phyloP scores from a whole-genome alignment of 2,797 vertebrate genomes.

The Knipowitschia caucasica region DNA sequence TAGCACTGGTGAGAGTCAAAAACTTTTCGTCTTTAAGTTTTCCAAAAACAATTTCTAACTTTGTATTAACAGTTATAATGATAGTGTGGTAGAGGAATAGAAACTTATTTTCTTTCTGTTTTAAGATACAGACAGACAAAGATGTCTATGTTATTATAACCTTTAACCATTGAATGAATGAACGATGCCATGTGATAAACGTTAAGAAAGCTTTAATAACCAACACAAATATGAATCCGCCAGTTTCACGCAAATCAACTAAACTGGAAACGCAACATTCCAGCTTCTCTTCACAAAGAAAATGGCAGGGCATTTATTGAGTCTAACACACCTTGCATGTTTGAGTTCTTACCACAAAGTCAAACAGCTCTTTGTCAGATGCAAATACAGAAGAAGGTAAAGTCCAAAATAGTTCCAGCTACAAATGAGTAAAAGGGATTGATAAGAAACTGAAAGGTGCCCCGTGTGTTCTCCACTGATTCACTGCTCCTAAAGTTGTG shows the following conservation, averaged over 20 bases:
- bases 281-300: slow-evolving; percentile 20
- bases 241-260: slow-evolving; percentile 11
- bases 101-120: no score
- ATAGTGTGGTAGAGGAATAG: no score
- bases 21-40: no score
- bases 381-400: slow-evolving; percentile 32
- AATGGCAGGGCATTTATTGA: slow-evolving; percentile 30
- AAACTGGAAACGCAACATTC: slow-evolving; percentile 45
- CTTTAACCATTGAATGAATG: no score
- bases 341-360: slow-evolving; percentile 56
- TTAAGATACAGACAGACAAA: no score
- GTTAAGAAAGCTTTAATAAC: slow-evolving; percentile 1
- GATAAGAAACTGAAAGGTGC: slow-evolving; percentile 23
- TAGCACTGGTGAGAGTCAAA: no score
- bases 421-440: slow-evolving; percentile 17
- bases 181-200: not conserved
- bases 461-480: not conserved
- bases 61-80: no score
- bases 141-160: no score
- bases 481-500: not conserved
- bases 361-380: slow-evolving; percentile 26
- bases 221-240: slow-evolving; percentile 8
- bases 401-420: slow-evolving; percentile 29
- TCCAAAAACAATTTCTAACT: no score
- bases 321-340: slow-evolving; percentile 28